Conservation (phyloP, 1,140 invertebrate species). For the Batillaria attramentaria region DNA sequence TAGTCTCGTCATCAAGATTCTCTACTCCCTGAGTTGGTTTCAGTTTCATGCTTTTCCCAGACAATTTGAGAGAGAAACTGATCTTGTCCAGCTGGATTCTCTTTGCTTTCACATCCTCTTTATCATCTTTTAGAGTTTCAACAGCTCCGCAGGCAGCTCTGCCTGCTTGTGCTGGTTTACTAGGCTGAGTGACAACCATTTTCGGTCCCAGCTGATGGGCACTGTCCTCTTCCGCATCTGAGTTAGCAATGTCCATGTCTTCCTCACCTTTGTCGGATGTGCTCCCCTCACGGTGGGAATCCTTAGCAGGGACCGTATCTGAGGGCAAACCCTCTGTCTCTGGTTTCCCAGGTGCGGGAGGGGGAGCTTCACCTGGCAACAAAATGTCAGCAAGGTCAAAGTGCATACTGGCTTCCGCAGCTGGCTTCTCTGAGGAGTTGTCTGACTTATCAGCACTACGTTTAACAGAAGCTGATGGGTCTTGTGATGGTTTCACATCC, state of each 20-base stretch:
- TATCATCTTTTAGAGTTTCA: background rate
- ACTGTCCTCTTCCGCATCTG: background rate
- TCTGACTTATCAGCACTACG: no score
- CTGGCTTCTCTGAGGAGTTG: background rate
- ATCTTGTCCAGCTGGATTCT: conserved; percentile 11
- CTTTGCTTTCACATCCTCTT: background rate
- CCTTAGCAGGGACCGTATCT: background rate
- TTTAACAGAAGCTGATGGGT: no score
- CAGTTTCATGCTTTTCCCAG: conserved; percentile 8
- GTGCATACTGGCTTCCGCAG: background rate
- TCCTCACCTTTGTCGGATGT: conserved; percentile 1
- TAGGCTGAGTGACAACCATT: no score
- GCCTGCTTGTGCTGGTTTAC: no score
- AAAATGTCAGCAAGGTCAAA: conserved; percentile 27
- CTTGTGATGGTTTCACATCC: no score
- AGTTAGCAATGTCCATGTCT: conserved; percentile 23
- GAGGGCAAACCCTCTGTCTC: background rate
- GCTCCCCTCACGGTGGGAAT: background rate
- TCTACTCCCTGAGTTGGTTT: conserved; percentile 1
- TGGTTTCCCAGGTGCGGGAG: background rate
- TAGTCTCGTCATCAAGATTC: conserved; percentile 8
- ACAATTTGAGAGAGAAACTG: conserved; percentile 25
- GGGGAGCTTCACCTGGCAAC: conserved; percentile 22
- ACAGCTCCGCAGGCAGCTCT: no score
- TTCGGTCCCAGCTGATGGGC: background rate